Evolutionary conservation across 2,888 invertebrate genomes (phyloP), one percentile per base, ranked within the genome.

Genomic region (Trypoxylon attenuatum): DNA sequence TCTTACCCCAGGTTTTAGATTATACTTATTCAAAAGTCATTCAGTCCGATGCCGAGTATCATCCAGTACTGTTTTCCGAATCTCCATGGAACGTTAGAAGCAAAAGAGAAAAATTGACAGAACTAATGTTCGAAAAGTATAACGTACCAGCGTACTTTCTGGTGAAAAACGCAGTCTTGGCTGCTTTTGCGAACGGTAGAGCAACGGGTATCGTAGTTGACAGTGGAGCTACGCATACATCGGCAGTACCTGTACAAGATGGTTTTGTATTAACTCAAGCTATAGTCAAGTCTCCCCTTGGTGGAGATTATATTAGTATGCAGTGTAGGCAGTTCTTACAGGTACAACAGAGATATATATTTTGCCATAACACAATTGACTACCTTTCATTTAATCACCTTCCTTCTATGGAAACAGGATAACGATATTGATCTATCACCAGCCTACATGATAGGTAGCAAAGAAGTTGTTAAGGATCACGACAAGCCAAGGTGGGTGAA

Each of bases 41-140:
- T 76, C 95, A 96, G 73, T 97, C 97, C 0, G 97, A 98, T 73
- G 94, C 98, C 0, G 95, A 96, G 79, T 95, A 94, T 84, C 99
- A 99, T 87, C 99, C 99, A 18, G 96, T 98, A 0, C 89, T 99
- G 21, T 98, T 99, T 90, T 98, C 99, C 0, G 99, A 99, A 88
- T 96, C 98, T 0, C 96, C 98, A 42, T 98, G 98, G 98, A 98
- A 98, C 74, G 91, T 94, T 1, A 90, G 97, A 56, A 92, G 94
- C 8, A 97, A 97, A 80, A 90, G 99, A 15, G 99, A 99, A 89
- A 96, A 95, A 84, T 87, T 99, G 1, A 97, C 98, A 0, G 99
- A 99, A 85, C 88, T 99, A 0, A 95, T 99, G 91, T 99, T 99
- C 85, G 99, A 99, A 88, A 99, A 99, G 86, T 99, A 98, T 88